These are phyloP conservation scores for Ophonus ardosiacus DNA, from an alignment of 2,888 invertebrate species.

Conservation along the genomic window DNA sequence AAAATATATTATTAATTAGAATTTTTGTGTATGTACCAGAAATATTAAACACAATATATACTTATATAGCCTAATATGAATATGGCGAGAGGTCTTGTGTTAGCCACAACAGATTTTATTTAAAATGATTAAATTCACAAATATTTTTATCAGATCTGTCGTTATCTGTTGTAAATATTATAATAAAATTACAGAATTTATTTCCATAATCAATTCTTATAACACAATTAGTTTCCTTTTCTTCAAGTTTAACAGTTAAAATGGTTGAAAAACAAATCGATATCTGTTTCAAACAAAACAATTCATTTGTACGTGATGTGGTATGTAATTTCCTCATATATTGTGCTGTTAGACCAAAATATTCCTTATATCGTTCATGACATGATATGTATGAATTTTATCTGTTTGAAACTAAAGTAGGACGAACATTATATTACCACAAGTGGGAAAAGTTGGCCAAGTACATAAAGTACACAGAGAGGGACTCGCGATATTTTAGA, in stretches of 20 bases:
- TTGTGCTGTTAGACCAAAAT: slow-evolving; percentile 5
- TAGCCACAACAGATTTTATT: too few species aligned
- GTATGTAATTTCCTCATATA: not conserved
- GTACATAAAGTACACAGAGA: slow-evolving; percentile 8
- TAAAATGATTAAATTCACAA: too few species aligned
- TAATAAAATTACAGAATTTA: too few species aligned
- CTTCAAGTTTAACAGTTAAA: not conserved
- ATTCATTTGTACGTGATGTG: not conserved
- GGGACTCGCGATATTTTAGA: not conserved
- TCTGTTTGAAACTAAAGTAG: slow-evolving; percentile 23
- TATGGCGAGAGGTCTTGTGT: too few species aligned
- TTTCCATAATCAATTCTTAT: not conserved
- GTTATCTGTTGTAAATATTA: too few species aligned
- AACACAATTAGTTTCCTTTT: not conserved
- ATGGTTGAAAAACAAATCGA: not conserved
- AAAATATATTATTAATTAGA: too few species aligned
- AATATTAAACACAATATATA: too few species aligned
- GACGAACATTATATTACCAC: slow-evolving; percentile 13
- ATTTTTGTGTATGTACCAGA: too few species aligned
- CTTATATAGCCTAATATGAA: too few species aligned
- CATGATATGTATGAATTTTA: slow-evolving; percentile 28
- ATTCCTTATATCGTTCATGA: not conserved
- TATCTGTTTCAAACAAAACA: not conserved
- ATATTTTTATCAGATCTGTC: too few species aligned
- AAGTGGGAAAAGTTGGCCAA: slow-evolving; percentile 43